Conservation (phyloP, 2,797 vertebrate species). For the Calcarius lapponicus region DNA sequence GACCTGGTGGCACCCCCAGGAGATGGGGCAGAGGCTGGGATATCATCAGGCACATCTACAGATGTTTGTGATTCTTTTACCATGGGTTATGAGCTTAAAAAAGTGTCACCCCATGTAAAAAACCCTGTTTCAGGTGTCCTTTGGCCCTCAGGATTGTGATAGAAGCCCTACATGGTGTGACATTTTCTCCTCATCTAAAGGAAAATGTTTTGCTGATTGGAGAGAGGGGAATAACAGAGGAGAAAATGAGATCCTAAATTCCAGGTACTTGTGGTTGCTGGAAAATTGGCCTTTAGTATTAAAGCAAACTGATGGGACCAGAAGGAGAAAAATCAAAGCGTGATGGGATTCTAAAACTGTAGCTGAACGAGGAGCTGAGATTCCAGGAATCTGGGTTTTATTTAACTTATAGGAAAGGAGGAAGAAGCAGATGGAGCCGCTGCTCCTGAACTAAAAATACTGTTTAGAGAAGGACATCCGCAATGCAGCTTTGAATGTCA, state of each 20-base stretch:
- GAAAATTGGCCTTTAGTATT: not conserved
- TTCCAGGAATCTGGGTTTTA: constrained; percentile 24
- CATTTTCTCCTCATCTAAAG: not conserved
- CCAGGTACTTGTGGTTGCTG: not conserved
- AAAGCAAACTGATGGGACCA: not conserved
- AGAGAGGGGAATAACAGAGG: not conserved
- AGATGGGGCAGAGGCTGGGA: not conserved
- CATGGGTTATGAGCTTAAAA: not conserved
- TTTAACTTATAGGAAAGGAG: not conserved
- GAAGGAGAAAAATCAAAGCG: not conserved
- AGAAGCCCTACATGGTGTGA: rapidly evolving
- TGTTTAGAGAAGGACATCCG: constrained; percentile 40
- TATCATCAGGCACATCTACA: not conserved
- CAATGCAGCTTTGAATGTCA: not conserved
- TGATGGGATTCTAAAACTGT: not conserved
- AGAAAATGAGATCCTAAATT: not conserved
- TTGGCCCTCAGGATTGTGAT: not conserved
- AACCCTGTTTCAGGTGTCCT: not conserved
- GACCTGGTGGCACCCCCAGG: not conserved
- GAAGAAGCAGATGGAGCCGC: not conserved
- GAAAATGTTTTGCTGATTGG: not conserved
- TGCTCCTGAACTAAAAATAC: constrained; percentile 12
- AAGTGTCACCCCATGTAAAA: not conserved
- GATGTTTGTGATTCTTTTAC: not conserved
- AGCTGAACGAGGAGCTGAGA: not conserved